Evolutionary conservation across 2,888 invertebrate genomes (phyloP).

Genomic region (Philonicus albiceps): DNA sequence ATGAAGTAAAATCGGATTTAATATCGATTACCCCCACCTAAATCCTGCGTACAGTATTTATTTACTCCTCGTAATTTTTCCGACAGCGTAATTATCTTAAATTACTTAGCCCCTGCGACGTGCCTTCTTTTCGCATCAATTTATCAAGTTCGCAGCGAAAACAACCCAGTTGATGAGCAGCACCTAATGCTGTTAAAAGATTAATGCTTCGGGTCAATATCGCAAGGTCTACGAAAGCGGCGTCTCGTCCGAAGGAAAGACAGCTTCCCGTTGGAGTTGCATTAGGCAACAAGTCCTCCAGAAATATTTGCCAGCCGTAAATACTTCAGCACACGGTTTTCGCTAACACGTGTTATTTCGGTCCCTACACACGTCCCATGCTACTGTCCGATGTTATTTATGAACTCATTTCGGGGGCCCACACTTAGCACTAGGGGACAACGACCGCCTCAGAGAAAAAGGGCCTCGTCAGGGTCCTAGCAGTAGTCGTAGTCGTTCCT

Average conservation of each 20-base stretch:
- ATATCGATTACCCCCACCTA: background rate
- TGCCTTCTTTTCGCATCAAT: background rate
- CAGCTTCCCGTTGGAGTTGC: background rate
- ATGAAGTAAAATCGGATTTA: background rate
- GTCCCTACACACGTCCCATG: background rate
- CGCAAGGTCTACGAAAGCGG: background rate
- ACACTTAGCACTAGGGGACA: background rate
- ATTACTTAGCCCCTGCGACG: background rate
- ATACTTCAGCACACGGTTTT: slow-evolving; percentile 14
- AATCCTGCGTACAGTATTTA: background rate
- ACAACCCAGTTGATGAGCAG: slow-evolving; percentile 20
- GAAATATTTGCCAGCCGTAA: slow-evolving; percentile 23
- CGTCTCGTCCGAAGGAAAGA: background rate
- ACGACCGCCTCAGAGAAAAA: background rate
- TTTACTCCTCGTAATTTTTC: background rate
- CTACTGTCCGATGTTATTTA: background rate
- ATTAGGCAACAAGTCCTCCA: slow-evolving; percentile 29
- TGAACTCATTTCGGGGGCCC: background rate
- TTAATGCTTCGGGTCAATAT: slow-evolving; percentile 1
- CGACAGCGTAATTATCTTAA: background rate
- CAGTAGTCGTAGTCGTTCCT: background rate
- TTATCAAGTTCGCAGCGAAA: slow-evolving; percentile 6
- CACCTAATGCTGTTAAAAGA: background rate
- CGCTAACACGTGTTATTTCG: slow-evolving; percentile 13
- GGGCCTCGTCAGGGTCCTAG: background rate